Base-by-base conservation (phyloP, 2,888 invertebrate species). In the Leptinotarsa peninsularis region DNA sequence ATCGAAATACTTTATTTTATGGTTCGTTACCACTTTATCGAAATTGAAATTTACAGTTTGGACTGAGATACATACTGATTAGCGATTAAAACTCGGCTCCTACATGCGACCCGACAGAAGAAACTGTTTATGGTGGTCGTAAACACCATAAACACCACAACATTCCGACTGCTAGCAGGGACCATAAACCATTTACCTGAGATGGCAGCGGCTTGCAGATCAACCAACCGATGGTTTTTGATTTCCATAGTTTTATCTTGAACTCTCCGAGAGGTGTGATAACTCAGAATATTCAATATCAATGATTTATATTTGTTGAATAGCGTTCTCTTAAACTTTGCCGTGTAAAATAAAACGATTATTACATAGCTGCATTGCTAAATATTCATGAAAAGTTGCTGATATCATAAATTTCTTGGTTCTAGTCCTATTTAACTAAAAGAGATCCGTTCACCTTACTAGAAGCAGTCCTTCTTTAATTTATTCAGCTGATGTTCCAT, bases 31-130 rank as follows among this genome's bases (percentile, higher is more conserved):
- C 70, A 70, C 58, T 74, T 74, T 68, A 74, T 74, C 76, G 74
- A 70, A 67, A 71, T 66, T 54, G n/a, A 72, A 76, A 76, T 76
- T 76, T 71, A 74, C 70, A 54, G 69, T 72, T 66, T 56, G 85
- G 85, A 86, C 85, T 85, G 84, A 86, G 87, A 86, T 87, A 87
- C 87, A 87, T 87, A 87, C 87, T 87, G 87, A 87, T 87, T 87
- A 75, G 72, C 72, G 72, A 77, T 77, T 77, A 67, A 60, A 74
- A 86, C 85, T 85, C 82, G 85, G 79, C 84, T 77, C 82, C 85
- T 84, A 85, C 85, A 86, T 84, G 85, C 85, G 83, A 85, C 84
- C 83, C 81, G 84, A 72, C 77, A 66, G 33, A 66, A 70, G 69
- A 63, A 66, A 84, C 83, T 85, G 85, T 87, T 87, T 87, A 87